These are phyloP conservation scores for Perca schrenkii DNA, from an alignment of 2,113 vertebrate genomes.

Conservation along the genomic window DNA sequence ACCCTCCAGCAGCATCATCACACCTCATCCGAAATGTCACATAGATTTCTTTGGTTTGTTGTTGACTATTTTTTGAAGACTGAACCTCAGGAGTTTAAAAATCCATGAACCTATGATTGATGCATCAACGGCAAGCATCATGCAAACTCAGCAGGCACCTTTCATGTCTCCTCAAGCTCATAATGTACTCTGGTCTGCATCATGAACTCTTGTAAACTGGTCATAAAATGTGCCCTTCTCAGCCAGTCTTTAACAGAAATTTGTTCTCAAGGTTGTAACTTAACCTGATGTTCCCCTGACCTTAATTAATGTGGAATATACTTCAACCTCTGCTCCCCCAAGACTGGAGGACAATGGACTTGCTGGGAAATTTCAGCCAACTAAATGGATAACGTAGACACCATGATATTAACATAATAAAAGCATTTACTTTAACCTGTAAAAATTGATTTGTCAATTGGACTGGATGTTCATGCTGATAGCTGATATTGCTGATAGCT, in stretches of 20 bases:
- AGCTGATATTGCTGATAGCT: background rate
- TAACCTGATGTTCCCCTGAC: constrained; percentile 21
- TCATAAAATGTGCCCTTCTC: constrained; percentile 25
- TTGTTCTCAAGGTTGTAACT: constrained; percentile 14
- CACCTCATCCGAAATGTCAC: constrained; percentile 38
- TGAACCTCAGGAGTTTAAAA: background rate
- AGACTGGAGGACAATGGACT: constrained; percentile 1
- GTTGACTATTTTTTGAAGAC: constrained; percentile 32
- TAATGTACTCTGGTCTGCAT: constrained; percentile 28
- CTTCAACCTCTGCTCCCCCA: background rate
- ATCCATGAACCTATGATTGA: constrained; percentile 21
- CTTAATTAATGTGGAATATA: constrained; percentile 6
- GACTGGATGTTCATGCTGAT: background rate
- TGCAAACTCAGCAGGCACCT: constrained; percentile 38
- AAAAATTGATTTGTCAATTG: background rate
- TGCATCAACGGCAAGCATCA: constrained; percentile 27
- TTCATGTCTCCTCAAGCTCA: constrained; percentile 46
- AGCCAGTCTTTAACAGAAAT: background rate
- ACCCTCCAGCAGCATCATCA: constrained; percentile 47
- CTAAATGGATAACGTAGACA: background rate
- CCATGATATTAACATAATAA: background rate
- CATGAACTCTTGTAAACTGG: constrained; percentile 19
- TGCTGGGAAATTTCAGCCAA: background rate
- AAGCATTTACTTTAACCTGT: constrained; percentile 1
- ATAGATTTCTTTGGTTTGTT: constrained; percentile 35